Evolutionary conservation across 2,113 vertebrate genomes (phyloP).

Genomic region (Limanda limanda): DNA sequence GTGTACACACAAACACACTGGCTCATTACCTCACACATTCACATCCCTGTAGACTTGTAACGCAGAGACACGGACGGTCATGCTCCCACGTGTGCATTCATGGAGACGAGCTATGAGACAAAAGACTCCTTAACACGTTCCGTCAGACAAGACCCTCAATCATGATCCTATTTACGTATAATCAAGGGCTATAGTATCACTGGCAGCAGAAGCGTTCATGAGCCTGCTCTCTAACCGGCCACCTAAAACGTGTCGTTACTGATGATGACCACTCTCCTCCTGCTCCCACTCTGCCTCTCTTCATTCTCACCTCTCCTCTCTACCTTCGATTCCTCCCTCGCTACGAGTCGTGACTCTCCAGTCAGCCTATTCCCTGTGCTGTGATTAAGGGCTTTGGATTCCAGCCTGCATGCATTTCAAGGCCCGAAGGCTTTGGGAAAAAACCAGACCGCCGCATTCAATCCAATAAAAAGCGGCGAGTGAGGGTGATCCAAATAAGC

Average conservation of each 20-base stretch:
- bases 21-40: slow-evolving; percentile 12
- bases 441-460: slow-evolving; percentile 57
- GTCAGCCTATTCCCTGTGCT: slow-evolving; percentile 68
- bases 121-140: neutral
- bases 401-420: slow-evolving; percentile 71
- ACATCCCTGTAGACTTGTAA: neutral
- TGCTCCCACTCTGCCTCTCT: slow-evolving; percentile 20
- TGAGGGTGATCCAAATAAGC: slow-evolving; percentile 65
- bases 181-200: slow-evolving; percentile 39
- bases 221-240: slow-evolving; percentile 10
- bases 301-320: slow-evolving; percentile 34
- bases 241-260: slow-evolving; percentile 20
- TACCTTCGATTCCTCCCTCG: neutral
- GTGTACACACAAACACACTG: slow-evolving; percentile 12
- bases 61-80: neutral
- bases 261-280: slow-evolving; percentile 21
- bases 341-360: slow-evolving; percentile 64
- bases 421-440: slow-evolving; percentile 58
- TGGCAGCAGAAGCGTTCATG: slow-evolving; percentile 21
- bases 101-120: neutral
- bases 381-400: slow-evolving; percentile 76
- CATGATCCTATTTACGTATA: slow-evolving; percentile 22
- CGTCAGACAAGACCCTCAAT: slow-evolving; percentile 12
- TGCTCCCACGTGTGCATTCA: neutral
- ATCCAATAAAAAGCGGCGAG: slow-evolving; percentile 62